phyloP scores from a whole-genome alignment of 2,113 vertebrate genomes.

The Chaetops frenatus region DNA sequence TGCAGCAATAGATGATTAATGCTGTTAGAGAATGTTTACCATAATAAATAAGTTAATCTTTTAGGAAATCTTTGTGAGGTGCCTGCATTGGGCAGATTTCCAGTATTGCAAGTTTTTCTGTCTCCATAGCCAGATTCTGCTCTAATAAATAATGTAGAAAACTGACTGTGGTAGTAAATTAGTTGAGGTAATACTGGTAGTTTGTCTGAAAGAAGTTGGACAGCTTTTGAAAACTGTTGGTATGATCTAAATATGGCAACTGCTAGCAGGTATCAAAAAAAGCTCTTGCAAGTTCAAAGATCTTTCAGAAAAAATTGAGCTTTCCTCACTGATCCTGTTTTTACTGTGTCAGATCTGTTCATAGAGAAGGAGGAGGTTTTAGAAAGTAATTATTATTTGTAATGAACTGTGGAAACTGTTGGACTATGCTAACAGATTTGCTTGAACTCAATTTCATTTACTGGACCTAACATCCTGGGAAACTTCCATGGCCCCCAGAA shows the following conservation, averaged over 20 bases:
- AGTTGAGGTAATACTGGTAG: background rate
- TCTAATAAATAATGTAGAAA: background rate
- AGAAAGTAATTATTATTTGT: conserved; percentile 29
- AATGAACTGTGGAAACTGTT: conserved; percentile 2
- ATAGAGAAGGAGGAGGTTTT: background rate
- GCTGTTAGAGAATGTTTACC: background rate
- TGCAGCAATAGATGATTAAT: background rate
- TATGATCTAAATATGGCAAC: background rate
- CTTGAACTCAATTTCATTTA: conserved; percentile 29
- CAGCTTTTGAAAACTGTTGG: background rate
- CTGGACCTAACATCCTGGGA: background rate
- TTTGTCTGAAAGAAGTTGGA: background rate
- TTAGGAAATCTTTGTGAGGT: background rate
- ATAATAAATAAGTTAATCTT: background rate
- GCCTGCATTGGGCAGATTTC: background rate
- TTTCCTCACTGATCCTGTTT: background rate
- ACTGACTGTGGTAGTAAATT: background rate
- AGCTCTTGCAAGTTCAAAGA: background rate
- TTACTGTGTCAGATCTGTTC: background rate
- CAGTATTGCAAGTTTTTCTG: background rate
- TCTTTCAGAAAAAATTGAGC: background rate
- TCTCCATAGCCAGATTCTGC: background rate
- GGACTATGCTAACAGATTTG: conserved; percentile 16
- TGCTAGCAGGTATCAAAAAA: background rate
- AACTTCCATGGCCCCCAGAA: background rate